These are phyloP conservation scores for Peromyscus nudipes DNA, from an alignment of 2,797 vertebrate species.

Conservation along the genomic window DNA sequence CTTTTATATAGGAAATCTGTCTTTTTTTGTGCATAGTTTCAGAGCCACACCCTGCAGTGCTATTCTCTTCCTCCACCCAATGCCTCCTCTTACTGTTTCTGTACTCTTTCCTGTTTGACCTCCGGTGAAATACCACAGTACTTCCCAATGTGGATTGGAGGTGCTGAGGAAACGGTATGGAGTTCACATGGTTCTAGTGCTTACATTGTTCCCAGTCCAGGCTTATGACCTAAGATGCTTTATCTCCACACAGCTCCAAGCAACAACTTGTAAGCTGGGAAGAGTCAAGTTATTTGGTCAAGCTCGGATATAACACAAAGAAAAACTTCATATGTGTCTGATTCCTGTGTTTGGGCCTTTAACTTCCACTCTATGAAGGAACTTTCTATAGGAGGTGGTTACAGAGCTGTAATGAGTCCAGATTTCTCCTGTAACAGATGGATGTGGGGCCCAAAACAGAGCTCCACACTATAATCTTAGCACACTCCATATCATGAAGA, in stretches of 20 bases:
- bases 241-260: not conserved
- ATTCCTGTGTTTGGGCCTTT: not conserved
- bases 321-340: not conserved
- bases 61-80: not conserved
- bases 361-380: not conserved
- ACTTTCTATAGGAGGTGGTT: not conserved
- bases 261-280: not conserved
- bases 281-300: not conserved
- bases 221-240: not conserved
- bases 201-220: not conserved
- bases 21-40: not conserved
- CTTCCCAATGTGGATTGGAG: not conserved
- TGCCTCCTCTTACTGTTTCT: not conserved
- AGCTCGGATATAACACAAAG: not conserved
- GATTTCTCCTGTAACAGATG: not conserved
- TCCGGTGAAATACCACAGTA: not conserved
- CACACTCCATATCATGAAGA: not conserved
- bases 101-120: constrained; percentile 38
- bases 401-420: not conserved
- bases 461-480: not conserved
- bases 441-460: not conserved
- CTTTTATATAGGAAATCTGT: not conserved
- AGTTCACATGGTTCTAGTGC: not conserved
- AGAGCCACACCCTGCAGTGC: not conserved
- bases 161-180: not conserved